Percentiles rank a stretch among this genome's conserved stretches.
Conservation (phyloP, 2,888 invertebrate species). For the Chrysomela aeneicollis region DNA sequence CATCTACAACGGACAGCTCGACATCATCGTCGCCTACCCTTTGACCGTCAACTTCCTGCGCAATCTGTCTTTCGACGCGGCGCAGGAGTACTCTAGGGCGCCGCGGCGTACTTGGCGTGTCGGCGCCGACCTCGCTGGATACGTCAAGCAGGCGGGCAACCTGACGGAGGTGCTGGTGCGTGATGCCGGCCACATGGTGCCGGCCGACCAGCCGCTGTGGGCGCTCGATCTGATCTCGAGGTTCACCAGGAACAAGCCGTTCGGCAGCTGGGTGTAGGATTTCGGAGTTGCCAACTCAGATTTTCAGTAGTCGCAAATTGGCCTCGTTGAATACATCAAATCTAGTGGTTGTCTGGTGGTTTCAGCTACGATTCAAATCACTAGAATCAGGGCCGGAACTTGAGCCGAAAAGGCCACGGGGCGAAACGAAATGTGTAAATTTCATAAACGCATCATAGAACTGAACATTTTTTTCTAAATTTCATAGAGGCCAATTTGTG, state of each 20-base stretch:
- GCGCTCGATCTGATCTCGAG: slow-evolving; percentile 76
- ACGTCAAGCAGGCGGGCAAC: slow-evolving; percentile 75
- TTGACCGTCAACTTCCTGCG: slow-evolving; percentile 81
- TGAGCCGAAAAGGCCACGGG: too few species aligned
- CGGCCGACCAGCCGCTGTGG: slow-evolving; percentile 80
- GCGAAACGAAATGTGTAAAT: too few species aligned
- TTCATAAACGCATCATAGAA: too few species aligned
- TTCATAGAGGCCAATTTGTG: too few species aligned
- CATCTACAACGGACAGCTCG: slow-evolving; percentile 89
- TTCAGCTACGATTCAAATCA: too few species aligned
- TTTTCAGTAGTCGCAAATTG: too few species aligned
- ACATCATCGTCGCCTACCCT: slow-evolving; percentile 90
- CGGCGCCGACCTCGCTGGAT: slow-evolving; percentile 75
- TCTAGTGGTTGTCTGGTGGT: too few species aligned
- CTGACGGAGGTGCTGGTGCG: slow-evolving; percentile 78
- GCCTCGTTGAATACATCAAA: too few species aligned
- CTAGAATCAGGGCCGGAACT: too few species aligned
- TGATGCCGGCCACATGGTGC: slow-evolving; percentile 84
- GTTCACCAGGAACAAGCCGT: slow-evolving; percentile 64
- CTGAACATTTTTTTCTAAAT: too few species aligned
- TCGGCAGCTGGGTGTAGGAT: too few species aligned
- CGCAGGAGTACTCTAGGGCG: slow-evolving; percentile 72
- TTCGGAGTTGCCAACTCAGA: too few species aligned
- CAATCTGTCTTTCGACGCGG: slow-evolving; percentile 73
- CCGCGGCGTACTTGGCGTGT: slow-evolving; percentile 75